These are phyloP conservation scores for Brachypalpus laphriformis DNA, from an alignment of 2,888 invertebrate species.

Conservation along the genomic window DNA sequence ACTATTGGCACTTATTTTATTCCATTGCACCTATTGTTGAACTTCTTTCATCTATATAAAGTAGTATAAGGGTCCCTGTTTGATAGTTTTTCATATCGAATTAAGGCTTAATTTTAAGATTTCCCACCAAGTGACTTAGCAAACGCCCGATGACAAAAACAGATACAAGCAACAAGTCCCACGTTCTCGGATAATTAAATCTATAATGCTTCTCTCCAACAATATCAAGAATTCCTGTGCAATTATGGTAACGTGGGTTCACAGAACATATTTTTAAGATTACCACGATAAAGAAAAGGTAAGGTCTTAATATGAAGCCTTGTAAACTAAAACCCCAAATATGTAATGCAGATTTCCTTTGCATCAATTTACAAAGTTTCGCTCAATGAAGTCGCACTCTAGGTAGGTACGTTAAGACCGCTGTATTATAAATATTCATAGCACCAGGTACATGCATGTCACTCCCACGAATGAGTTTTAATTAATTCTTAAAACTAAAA, in stretches of 20 bases:
- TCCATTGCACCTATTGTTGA: no score
- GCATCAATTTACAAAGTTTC: slow-evolving; percentile 24
- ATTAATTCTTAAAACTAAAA: slow-evolving; percentile 58
- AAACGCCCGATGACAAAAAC: no score
- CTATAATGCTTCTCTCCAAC: no score
- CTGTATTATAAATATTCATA: slow-evolving; percentile 53
- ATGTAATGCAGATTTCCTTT: slow-evolving; percentile 28
- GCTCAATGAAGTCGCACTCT: neutral
- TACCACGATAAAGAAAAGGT: no score
- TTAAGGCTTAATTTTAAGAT: no score
- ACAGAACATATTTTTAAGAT: neutral
- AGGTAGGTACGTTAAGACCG: neutral
- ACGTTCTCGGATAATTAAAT: neutral
- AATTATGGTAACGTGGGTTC: neutral
- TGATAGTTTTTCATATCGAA: no score
- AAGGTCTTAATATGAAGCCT: neutral
- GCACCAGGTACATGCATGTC: neutral
- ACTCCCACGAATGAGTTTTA: slow-evolving; percentile 24
- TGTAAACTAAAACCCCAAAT: neutral
- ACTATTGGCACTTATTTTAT: no score
- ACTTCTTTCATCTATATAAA: no score
- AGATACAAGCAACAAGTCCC: neutral
- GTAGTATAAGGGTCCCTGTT: no score
- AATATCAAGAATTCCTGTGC: no score
- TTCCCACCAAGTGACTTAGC: no score